Conservation (phyloP, 2,888 invertebrate species). For the Isoperla grammatica region DNA sequence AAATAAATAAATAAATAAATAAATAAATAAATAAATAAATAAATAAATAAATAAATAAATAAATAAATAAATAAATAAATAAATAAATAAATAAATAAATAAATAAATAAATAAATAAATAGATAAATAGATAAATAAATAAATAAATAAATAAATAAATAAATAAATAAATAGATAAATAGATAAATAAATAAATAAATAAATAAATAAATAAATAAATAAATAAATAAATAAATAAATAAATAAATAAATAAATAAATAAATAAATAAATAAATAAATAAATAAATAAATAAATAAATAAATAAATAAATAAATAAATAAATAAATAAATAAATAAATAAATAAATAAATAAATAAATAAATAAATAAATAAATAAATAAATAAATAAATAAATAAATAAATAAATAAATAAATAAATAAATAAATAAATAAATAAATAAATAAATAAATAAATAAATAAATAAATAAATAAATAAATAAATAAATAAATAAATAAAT, state of each 20-base stretch:
- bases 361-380: constrained; percentile 10
- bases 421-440: constrained; percentile 12
- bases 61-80: no score
- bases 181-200: no score
- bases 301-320: neutral
- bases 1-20: no score
- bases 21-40: no score
- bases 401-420: constrained; percentile 7
- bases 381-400: constrained; percentile 12
- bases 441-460: constrained; percentile 9
- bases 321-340: neutral
- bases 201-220: neutral
- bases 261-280: neutral
- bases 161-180: no score
- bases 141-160: no score
- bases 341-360: constrained; percentile 5
- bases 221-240: neutral
- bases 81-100: neutral
- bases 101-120: neutral
- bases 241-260: neutral
- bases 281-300: neutral
- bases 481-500: constrained; percentile 10
- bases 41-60: no score
- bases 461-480: constrained; percentile 11
- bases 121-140: no score